Conservation (phyloP, 1,140 invertebrate genomes). For the Procambarus clarkii region DNA sequence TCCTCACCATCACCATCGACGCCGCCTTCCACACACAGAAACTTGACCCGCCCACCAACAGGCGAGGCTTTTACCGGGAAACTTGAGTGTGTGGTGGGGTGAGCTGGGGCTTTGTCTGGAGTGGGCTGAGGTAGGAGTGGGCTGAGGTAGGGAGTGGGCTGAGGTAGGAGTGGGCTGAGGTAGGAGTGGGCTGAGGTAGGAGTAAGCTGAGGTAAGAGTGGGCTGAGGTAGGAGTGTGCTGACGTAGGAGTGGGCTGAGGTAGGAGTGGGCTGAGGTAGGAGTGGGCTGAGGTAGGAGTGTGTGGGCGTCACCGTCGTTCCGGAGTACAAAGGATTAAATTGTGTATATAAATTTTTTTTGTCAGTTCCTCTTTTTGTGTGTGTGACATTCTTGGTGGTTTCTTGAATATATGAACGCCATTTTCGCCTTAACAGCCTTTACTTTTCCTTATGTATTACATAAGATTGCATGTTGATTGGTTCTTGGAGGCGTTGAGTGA, state of each 20-base stretch:
- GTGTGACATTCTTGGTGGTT: no score
- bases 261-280: not conserved
- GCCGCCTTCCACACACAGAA: slow-evolving; percentile 52
- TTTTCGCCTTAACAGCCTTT: no score
- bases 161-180: not conserved
- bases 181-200: not conserved
- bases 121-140: not conserved
- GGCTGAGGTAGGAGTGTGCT: not conserved
- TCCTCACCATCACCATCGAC: slow-evolving; percentile 9
- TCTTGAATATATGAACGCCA: no score
- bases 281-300: not conserved
- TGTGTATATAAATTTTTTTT: slow-evolving; percentile 3
- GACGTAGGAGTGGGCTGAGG: not conserved
- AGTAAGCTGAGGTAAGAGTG: not conserved
- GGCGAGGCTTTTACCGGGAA: slow-evolving; percentile 49
- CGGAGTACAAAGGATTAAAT: not conserved
- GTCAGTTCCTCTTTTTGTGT: not conserved
- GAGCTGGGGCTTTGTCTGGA: not conserved
- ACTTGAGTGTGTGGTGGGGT: slow-evolving; percentile 36
- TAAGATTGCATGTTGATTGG: no score
- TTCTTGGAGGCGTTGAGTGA: no score
- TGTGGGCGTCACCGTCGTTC: not conserved
- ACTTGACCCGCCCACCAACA: slow-evolving; percentile 44
- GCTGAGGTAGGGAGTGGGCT: not conserved
- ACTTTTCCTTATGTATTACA: no score